Percentiles rank a stretch among this genome's conserved stretches.
Evolutionary conservation across 2,113 vertebrate species (phyloP).

Genomic region (Neodontobutis hainanensis): DNA sequence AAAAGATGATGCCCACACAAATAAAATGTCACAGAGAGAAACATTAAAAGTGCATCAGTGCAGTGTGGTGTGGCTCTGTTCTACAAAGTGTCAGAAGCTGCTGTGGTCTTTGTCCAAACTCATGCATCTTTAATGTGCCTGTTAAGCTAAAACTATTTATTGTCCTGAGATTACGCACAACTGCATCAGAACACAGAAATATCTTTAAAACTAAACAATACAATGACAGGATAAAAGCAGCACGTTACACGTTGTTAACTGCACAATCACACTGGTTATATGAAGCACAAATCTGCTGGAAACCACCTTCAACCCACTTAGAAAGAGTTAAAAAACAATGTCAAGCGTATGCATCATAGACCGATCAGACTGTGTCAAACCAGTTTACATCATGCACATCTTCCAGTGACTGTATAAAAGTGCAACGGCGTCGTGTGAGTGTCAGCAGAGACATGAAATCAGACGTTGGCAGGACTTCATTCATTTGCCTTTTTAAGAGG

Average conservation of each 20-base stretch:
- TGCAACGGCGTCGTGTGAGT: too few relatives aligned
- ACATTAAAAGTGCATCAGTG: not conserved
- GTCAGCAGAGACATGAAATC: too few relatives aligned
- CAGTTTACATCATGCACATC: not conserved
- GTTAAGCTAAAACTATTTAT: constrained; percentile 1
- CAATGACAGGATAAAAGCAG: too few relatives aligned
- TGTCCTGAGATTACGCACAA: not conserved
- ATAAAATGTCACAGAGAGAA: not conserved
- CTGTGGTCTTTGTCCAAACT: constrained; percentile 7
- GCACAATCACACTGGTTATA: too few relatives aligned
- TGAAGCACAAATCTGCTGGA: not conserved
- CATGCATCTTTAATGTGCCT: constrained; percentile 16
- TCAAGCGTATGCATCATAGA: not conserved
- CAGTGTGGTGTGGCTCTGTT: not conserved
- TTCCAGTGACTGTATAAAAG: not conserved
- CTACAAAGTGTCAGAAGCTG: not conserved
- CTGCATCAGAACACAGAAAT: not conserved
- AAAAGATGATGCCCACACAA: not conserved
- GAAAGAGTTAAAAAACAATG: not conserved
- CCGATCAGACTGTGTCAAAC: not conserved
- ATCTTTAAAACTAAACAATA: not conserved
- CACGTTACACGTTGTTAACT: too few relatives aligned
- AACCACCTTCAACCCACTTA: not conserved
- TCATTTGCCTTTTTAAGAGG: not conserved
- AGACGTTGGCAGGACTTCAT: not conserved